Conservation (phyloP, 2,888 invertebrate genomes). For the Scotopteryx bipunctaria region DNA sequence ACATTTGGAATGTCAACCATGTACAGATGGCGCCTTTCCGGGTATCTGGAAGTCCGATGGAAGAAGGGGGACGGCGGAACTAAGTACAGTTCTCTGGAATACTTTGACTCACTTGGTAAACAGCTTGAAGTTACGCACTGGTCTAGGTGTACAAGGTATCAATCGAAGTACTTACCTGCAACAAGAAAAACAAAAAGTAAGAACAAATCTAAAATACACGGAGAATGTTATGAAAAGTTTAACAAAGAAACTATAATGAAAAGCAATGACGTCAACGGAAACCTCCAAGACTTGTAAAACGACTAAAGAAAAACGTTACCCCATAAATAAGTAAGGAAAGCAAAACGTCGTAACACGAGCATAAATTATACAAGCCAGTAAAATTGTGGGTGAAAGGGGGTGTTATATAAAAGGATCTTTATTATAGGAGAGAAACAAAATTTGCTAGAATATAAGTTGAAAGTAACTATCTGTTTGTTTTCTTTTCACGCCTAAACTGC, state of each 20-base stretch:
- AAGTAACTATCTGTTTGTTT: constrained; percentile 5
- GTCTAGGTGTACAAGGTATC: not conserved
- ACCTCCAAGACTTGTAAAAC: constrained; percentile 9
- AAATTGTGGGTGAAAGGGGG: constrained; percentile 19
- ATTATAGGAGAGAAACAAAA: constrained; percentile 18
- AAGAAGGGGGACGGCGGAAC: no score
- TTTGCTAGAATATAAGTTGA: not conserved
- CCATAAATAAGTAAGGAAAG: constrained; percentile 22
- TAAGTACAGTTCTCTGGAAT: no score
- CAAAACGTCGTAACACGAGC: constrained; percentile 17
- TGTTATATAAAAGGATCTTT: constrained; percentile 22
- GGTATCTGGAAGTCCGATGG: no score
- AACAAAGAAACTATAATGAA: constrained; percentile 8
- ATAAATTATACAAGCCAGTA: constrained; percentile 30
- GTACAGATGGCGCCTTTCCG: no score
- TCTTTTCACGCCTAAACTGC: constrained; percentile 1
- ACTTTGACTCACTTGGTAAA: not conserved
- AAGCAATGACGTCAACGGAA: constrained; percentile 13
- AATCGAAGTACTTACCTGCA: constrained; percentile 33
- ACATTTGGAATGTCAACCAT: no score
- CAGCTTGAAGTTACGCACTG: not conserved
- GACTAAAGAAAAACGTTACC: constrained; percentile 16
- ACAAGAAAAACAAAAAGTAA: constrained; percentile 17
- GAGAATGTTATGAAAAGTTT: constrained; percentile 1
- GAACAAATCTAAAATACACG: no score